Evolutionary conservation across 2,888 invertebrate genomes (phyloP), one percentile per base, ranked within the genome.

Genomic region (Rhopalosiphum nymphaeae): DNA sequence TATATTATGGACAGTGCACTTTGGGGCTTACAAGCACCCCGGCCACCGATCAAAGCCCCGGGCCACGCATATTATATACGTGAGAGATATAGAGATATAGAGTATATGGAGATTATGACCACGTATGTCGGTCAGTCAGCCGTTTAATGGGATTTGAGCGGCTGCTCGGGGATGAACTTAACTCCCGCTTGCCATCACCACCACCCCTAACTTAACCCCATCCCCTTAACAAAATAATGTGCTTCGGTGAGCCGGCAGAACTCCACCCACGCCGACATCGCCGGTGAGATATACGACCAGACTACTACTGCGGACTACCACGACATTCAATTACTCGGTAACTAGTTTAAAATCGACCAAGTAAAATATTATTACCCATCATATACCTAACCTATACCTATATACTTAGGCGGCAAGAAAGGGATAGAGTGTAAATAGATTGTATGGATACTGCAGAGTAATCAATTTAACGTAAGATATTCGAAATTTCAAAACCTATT

Each of bases 71-170:
- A 86, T 46, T 7, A 44, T 44, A 86, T 86, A 86, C 78, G 86
- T 46, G 46, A 49, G 29, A 86, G 86, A 29, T 46, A 78, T 78
- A 49, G 29, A 86, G 86, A 29, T 46, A 78, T 78, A 78, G 78
- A 78, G 78, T 36, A 36, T 78, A 78, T 36, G 78, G 53, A n/a
- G 53, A 87, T 92, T 92, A 92, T 87, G 56, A 85, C 56, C 91
- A 25, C 56, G 67, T 36, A 87, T 57, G 61, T 87, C 49, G 61
- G 88, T 91, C 85, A 57, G 85, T 42, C 78, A 26, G 1, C 91
- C 85, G 92, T 92, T 92, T 88, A 92, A 92, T 88, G 67, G 92
- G 92, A 92, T 92, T 88, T 92, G 49, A 49, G 86, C 42, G 61
- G 92, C 92, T 49, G 87, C 10, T 61, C 36, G n/a, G 25, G 36